Conservation (phyloP, 2,797 vertebrate genomes). For the Sphaeramia orbicularis region DNA sequence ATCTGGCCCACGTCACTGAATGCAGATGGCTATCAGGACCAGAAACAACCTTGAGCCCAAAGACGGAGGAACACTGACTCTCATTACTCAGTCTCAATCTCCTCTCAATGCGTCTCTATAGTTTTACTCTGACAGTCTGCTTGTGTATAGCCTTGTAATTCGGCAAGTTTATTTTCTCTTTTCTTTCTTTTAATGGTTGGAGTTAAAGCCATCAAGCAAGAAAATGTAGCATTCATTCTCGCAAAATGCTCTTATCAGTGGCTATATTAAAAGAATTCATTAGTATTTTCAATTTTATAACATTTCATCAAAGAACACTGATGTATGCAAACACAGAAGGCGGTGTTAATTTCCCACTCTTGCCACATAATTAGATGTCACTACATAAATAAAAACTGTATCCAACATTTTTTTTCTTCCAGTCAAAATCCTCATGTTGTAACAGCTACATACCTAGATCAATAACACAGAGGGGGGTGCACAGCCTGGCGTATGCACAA, state of each 20-base stretch:
- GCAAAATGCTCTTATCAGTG: constrained; percentile 3
- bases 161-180: constrained; percentile 20
- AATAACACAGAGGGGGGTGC: constrained; percentile 47
- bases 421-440: constrained; percentile 26
- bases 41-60: constrained; percentile 77
- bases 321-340: constrained; percentile 13
- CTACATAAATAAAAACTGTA: constrained; percentile 33
- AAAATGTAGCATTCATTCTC: constrained; percentile 10
- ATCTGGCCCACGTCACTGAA: constrained; percentile 70
- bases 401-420: constrained; percentile 22
- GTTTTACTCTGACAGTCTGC: constrained; percentile 36
- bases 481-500: constrained; percentile 18
- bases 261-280: constrained; percentile 33
- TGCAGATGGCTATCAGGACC: constrained; percentile 72
- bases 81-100: constrained; percentile 56
- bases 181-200: constrained; percentile 16
- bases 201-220: constrained; percentile 3
- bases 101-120: constrained; percentile 30
- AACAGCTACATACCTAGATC: constrained; percentile 48
- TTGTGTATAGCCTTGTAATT: constrained; percentile 35
- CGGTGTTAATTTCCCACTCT: constrained; percentile 30
- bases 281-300: constrained; percentile 30
- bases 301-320: constrained; percentile 23
- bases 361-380: constrained; percentile 25
- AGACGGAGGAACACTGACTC: constrained; percentile 59